Evolutionary conservation across 2,797 vertebrate genomes (phyloP), one percentile per base, ranked within the genome.

Genomic region (Linurgus olivaceus): DNA sequence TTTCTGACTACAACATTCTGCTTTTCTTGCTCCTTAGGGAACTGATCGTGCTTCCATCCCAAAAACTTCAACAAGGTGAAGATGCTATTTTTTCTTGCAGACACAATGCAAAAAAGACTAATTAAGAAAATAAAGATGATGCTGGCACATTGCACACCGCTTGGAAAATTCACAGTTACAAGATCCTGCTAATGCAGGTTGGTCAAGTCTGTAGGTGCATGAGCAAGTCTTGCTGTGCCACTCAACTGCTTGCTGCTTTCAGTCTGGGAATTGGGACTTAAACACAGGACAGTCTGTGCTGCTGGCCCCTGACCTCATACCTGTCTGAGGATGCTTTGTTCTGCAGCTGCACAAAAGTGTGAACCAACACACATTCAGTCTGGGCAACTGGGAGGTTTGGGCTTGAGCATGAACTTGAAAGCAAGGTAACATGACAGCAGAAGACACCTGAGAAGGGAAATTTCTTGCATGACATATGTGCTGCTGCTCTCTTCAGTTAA

Each of bases 111-210:
- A 75, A 80, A 83, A 71, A 38, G 2, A 54, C 3, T 0, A 51
- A 24, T 28, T 25, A 72, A 61, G 21, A 42, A 63, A 88, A 74
- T 63, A 14, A 13, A 71, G 10, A 24, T 63, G 16, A 8, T 29
- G 3, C 20, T 86, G 52, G 18, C 7, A 38, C 7, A 23, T 79
- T 19, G 23, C 12, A 51, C 9, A 37, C 4, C 4, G 19, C 21
- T 29, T 59, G 18, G 37, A 59, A 76, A 80, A 52, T 15, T 9
- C 26, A 11, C 7, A 51, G 26, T 13, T 55, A 16, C 17, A 48
- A 40, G 33, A 33, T 48, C 63, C 0, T 1, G 10, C 6, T 80
- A 28, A 62, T 19, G 18, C 1, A 62, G 21, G 3, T 23, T 70
- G 52, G 2, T 13, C 16, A 48, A 28, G 6, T 70, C 57, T 63